Evolutionary conservation across 2,888 invertebrate genomes (phyloP), one percentile per base, ranked within the genome.

Genomic region (Erpobdella octoculata): DNA sequence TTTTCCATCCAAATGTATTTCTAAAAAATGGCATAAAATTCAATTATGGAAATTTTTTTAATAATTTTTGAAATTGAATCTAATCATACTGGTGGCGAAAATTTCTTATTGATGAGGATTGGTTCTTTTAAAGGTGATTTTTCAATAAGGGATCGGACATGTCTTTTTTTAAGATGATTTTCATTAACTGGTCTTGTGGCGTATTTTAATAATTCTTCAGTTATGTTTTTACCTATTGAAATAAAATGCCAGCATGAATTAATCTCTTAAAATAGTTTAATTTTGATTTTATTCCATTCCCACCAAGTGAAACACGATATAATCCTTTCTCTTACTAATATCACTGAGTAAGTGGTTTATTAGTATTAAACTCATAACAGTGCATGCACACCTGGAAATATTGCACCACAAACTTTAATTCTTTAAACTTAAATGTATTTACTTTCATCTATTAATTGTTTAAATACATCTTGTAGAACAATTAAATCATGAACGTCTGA

Each of bases 1-100:
- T 46, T 25, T 2, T 59, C 66, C n/a, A 36, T 48, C 76, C 76
- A 76, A 37, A 65, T 69, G 66, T 72, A 72, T 53, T 71, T 72
- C 74, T 73, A 18, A 12, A 8, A 53, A 53, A 53, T 53, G 8
- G 28, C 53, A 18, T 53, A 53, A 53, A 6, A 18, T 25, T 15
- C 28, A 28, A 53, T 28, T 25, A 8, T 4, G 53, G 1, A 25
- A 53, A 15, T 12, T 53, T 53, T 53, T 53, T 0, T 25, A 53
- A 53, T 25, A 8, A 53, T 1, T 53, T 18, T 25, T 48, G 18
- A 53, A 25, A 25, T 53, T 53, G 15, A 53, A 53, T 53, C 1
- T 53, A 15, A n/a, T 21, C 8, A 41, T 70, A 74, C 73, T 31
- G 74, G 74, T 36, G 75, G 74, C 9, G 48, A 31, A 37, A 73